A percentile compares a stretch with the other conserved stretches of the same genome.
phyloP scores from a whole-genome alignment of 2,888 invertebrate genomes.

The Brenthis ino region DNA sequence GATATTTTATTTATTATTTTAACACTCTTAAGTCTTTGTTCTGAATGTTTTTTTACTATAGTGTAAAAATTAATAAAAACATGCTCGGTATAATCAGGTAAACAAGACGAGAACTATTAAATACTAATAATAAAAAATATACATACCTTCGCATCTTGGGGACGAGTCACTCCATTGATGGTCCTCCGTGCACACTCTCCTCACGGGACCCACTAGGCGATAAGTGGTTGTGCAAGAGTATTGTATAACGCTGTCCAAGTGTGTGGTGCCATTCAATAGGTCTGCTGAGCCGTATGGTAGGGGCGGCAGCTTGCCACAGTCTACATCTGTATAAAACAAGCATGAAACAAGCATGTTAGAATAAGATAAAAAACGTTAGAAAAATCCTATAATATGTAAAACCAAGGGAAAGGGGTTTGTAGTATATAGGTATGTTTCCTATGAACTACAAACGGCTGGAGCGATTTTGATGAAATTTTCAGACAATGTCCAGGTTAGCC shows the following conservation, averaged over 20 bases:
- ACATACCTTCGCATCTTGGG: constrained; percentile 92
- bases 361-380: neutral
- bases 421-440: too few species aligned
- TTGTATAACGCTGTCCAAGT: constrained; percentile 89
- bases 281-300: constrained; percentile 89
- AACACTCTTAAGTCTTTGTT: too few species aligned
- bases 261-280: constrained; percentile 90
- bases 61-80: too few species aligned
- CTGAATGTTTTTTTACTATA: too few species aligned
- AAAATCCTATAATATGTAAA: neutral
- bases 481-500: too few species aligned
- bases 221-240: constrained; percentile 92
- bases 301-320: constrained; percentile 92
- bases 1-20: too few species aligned
- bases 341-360: neutral
- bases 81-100: too few species aligned
- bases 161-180: constrained; percentile 92
- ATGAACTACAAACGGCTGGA: too few species aligned
- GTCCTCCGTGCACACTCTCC: constrained; percentile 87
- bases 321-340: constrained; percentile 84
- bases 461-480: too few species aligned
- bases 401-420: too few species aligned
- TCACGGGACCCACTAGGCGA: constrained; percentile 87
- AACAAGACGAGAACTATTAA: too few species aligned
- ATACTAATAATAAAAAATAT: too few species aligned